Evolutionary conservation across 2,888 invertebrate species (phyloP), one percentile per base, ranked within the genome.

Genomic region (Thecocarcelia acutangulata): DNA sequence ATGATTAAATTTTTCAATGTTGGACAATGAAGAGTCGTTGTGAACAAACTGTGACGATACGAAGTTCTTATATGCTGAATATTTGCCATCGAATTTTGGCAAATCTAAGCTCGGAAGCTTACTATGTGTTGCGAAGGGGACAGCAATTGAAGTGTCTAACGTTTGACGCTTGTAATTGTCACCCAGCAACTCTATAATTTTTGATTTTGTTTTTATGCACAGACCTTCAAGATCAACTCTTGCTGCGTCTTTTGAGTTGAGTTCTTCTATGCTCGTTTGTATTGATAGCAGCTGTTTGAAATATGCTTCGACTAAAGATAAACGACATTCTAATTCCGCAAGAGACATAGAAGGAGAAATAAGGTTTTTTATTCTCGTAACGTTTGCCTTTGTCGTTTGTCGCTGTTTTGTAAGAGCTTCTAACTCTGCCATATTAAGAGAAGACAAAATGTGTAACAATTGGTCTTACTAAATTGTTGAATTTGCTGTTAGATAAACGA

Each of bases 51-150:
- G 68, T 2, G 56, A 37, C 9, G 58, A 42, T 4, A 59, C 50
- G 24, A 76, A 69, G 37, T 68, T 61, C 44, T 76, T 76, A 13
- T 66, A 77, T 1, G 37, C n/a, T 3, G 56, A 21, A 28, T 70
- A 70, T 46, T 63, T 61, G 12, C 69, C 70, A 28, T 63, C 69
- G 15, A 77, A 77, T 9, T 19, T 21, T 15, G 77, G 77, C n/a
- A 70, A 63, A 58, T 69, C 54, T 48, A 58, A 37, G 17, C 42
- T 46, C 6, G 58, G 58, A 40, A 28, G 44, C 13, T 54, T 56
- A 0, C 21, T 21, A 4, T 19, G 46, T 44, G 44, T 46, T 9
- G 46, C 15, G 15, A 48, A 12, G 19, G 58, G 56, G 9, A 68
- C 17, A 8, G 68, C 66, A 42, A 68, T 42, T 17, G 56, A 44